Evolutionary conservation across 2,113 vertebrate genomes (phyloP).

Genomic region (Malurus elegans): DNA sequence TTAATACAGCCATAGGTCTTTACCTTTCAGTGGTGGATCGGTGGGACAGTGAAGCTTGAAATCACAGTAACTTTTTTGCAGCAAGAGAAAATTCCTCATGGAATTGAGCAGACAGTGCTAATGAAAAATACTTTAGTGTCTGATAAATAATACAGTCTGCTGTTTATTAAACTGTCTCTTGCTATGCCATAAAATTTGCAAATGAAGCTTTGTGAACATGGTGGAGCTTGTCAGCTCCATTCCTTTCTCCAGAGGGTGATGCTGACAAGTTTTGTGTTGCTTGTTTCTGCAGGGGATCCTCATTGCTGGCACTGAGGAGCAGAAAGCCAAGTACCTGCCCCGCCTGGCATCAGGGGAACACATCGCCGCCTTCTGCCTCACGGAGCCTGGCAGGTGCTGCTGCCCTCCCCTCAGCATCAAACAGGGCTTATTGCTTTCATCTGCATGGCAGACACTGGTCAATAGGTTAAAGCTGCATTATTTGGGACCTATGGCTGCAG

Average conservation of each 20-base stretch:
- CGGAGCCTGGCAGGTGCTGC: slow-evolving; percentile 89
- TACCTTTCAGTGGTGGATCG: neutral
- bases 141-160: neutral
- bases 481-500: neutral
- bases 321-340: slow-evolving; percentile 93
- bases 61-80: neutral
- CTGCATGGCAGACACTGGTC: neutral
- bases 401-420: neutral
- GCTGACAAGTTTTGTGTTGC: neutral
- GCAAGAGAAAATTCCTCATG: neutral
- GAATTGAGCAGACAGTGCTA: neutral
- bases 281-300: slow-evolving; percentile 85
- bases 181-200: neutral
- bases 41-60: neutral
- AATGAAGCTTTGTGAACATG: neutral
- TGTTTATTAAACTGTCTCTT: neutral
- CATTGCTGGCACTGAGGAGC: slow-evolving; percentile 88
- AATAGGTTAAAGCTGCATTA: neutral
- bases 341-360: slow-evolving; percentile 89
- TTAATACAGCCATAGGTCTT: too few relatives aligned
- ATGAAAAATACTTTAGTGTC: neutral
- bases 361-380: slow-evolving; percentile 94
- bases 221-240: neutral
- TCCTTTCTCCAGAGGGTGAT: neutral
- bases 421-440: neutral